Base-by-base conservation (phyloP, 2,113 vertebrate genomes). In the Calyptommatus sinebrachiatus region DNA sequence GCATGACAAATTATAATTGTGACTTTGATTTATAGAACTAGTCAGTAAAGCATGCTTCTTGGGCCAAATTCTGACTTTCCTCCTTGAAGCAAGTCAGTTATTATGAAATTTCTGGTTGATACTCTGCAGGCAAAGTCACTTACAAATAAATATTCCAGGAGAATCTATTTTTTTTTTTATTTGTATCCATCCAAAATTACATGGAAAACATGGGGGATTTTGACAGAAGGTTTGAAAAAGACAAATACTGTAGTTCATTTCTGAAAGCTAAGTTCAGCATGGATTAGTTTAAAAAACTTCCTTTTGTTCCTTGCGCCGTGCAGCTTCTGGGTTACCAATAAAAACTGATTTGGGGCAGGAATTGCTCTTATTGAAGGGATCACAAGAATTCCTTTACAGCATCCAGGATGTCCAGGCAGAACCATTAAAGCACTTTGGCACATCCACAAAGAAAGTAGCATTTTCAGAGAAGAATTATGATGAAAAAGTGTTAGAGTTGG, bases 221-320 rank as follows among this genome's bases (percentile, higher is more conserved):
- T 61, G 2, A 3, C 74, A 21, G 48, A 65, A 7, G 48, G 31
- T 31, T n/a, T 60, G 35, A 45, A 68, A 57, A 70, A n/a, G 66
- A 29, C 21, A 81, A 81, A 48, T 21, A 41, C 35, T 41, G 35
- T 41, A 71, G 41, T 22, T 57, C 12, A 79, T 61, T 81, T 81
- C 35, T 31, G 22, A 61, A 61, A 80, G 35, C 20, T 75, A 8
- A 74, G 29, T 16, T 61, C 35, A 57, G 26, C 8, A 63, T 22
- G 50, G 48, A 41, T 20, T 1, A 46, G 5, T 24, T 41, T 41
- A 41, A 41, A 41, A 41, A 41, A 41, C 35, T 4, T 41, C 35
- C 35, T 41, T 41, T 41, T 41, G 35, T 41, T 41, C 35, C 35
- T 41, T 41, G 5, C 5, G 35, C 35, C 35, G 35, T 41, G 35